Percentiles rank a stretch among this genome's conserved stretches.
Conservation (phyloP, 2,113 vertebrate species). For the Gymnarchus niloticus region DNA sequence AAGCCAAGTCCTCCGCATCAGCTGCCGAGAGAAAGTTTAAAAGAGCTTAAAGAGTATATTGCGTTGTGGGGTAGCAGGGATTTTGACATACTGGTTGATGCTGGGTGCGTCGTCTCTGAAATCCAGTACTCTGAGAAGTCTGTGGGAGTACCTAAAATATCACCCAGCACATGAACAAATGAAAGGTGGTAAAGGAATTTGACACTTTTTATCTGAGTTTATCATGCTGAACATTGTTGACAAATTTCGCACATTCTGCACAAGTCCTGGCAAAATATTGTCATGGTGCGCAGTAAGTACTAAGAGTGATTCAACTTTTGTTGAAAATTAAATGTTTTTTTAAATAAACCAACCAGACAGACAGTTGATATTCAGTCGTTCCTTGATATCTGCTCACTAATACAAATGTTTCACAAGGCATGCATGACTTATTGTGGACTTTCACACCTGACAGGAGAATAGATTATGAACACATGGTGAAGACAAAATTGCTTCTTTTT, state of each 20-base stretch:
- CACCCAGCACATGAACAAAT: neutral
- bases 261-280: neutral
- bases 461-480: neutral
- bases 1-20: neutral
- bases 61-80: neutral
- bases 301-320: neutral
- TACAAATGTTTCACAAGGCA: neutral
- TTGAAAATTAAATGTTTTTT: neutral
- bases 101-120: neutral
- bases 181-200: neutral
- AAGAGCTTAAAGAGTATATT: neutral
- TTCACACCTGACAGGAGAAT: neutral
- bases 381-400: neutral
- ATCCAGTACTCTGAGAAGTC: neutral
- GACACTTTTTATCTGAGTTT: too few species aligned
- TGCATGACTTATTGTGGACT: neutral
- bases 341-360: neutral
- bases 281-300: neutral
- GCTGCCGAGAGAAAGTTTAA: neutral
- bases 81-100: neutral
- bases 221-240: too few species aligned
- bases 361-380: neutral
- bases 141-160: neutral
- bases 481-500: neutral
- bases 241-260: neutral